phyloP scores from a whole-genome alignment of 2,888 invertebrate species.

The Drosophila dives region DNA sequence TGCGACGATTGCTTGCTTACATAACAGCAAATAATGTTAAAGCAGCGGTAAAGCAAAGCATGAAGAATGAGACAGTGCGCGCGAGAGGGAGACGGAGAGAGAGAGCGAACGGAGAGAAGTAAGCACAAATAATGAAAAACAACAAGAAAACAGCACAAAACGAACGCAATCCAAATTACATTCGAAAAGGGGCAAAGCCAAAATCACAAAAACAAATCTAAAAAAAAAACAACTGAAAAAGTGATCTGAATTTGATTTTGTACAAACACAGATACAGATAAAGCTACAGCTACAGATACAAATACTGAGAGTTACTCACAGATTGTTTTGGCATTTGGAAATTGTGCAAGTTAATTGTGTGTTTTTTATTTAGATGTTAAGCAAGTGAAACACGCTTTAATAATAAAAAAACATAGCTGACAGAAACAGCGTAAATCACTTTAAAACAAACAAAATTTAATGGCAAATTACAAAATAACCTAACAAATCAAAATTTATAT shows the following conservation, averaged over 20 bases:
- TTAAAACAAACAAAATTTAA: background rate
- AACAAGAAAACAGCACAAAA: constrained; percentile 62
- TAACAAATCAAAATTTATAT: constrained; percentile 2
- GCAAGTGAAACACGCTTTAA: constrained; percentile 53
- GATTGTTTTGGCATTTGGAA: constrained; percentile 27
- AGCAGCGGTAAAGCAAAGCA: constrained; percentile 73
- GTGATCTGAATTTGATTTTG: constrained; percentile 38
- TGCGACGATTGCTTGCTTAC: constrained; percentile 72
- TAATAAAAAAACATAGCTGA: constrained; percentile 31
- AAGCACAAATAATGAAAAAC: constrained; percentile 70
- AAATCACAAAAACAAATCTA: constrained; percentile 37
- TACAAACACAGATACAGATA: constrained; percentile 2
- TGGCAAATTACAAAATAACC: constrained; percentile 2
- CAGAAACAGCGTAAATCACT: background rate
- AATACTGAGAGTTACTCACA: constrained; percentile 21
- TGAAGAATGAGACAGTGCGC: background rate
- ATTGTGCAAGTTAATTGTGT: constrained; percentile 48
- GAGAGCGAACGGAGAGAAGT: constrained; percentile 37
- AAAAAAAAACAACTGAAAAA: constrained; percentile 18
- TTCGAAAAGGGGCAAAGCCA: constrained; percentile 55
- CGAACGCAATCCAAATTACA: constrained; percentile 50
- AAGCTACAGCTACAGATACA: constrained; percentile 32
- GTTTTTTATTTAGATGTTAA: constrained; percentile 42
- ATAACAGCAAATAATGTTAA: constrained; percentile 80
- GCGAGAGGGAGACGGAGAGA: constrained; percentile 4